Conservation (phyloP, 2,888 invertebrate species). For the Bimastos eiseni region DNA sequence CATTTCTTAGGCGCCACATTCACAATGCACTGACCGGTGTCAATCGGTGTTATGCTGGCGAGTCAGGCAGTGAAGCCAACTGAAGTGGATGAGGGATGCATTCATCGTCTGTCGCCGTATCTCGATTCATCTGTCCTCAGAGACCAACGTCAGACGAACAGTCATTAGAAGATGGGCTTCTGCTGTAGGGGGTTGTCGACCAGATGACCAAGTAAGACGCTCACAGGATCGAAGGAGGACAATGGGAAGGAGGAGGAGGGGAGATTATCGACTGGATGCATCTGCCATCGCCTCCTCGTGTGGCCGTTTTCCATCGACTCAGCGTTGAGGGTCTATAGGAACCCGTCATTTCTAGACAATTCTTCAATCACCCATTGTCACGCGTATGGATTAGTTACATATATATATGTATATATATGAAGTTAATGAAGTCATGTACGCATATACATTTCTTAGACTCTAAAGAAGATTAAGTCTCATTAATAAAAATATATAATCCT, state of each 20-base stretch:
- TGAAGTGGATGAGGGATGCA: background rate
- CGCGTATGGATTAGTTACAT: background rate
- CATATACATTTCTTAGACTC: background rate
- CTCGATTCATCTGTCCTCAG: background rate
- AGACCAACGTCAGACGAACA: background rate
- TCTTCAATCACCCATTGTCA: background rate
- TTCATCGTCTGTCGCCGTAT: background rate
- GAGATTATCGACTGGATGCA: background rate
- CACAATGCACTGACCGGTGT: background rate
- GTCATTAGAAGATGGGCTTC: background rate
- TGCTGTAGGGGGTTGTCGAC: background rate
- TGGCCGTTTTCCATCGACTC: background rate
- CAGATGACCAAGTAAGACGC: background rate
- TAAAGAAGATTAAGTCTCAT: background rate
- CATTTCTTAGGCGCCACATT: background rate
- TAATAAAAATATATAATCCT: background rate
- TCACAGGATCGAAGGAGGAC: background rate
- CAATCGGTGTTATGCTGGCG: background rate
- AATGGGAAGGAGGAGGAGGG: background rate
- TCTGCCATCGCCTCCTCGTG: background rate
- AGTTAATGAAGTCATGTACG: no score
- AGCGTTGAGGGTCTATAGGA: background rate
- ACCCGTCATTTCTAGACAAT: background rate
- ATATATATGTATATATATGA: no score
- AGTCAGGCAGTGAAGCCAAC: background rate